Base-by-base conservation (phyloP, 2,797 vertebrate species). In the Gambusia yucatana region DNA sequence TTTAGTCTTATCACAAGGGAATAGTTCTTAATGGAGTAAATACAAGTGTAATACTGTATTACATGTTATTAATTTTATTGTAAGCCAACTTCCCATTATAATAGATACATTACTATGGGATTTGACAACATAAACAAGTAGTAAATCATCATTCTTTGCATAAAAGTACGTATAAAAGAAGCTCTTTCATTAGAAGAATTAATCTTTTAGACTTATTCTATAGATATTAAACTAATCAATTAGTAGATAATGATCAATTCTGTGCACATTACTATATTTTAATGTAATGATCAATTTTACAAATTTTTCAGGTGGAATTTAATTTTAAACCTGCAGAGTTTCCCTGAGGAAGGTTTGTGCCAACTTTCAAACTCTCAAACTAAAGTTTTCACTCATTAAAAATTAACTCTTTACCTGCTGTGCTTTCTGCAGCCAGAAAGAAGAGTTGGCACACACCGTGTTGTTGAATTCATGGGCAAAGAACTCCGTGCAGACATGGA, bases 401-500 rank as follows among this genome's bases (percentile, higher is more conserved):
- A 77, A 20, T 39, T 3, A 0, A 44, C 71, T 5, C 76, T 44
- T 89, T 87, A 96, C 96, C 96, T 96, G 95, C 52, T 95, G 95
- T 55, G 94, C 94, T 88, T 85, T 94, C 77, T 96, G 95, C 77
- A 95, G 90, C 93, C 96, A 96, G 89, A 97, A 96, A 36, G 97
- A 96, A 39, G 96, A 90, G 90, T 97, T 97, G 94, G 95, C 93
- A 91, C 97, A 98, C 79, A 97, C 94, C 0, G 95, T 97, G 84
- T 95, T 96, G 91, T 97, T 96, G 93, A 98, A 98, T 83, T 97
- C 96, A 10, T 94, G 93, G 4, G 96, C 95, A 78, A 97, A 97
- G 84, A 93, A 97, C 92, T 97, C 96, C 1, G 95, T 96, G 94
- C 97, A 98, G 73, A 97, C 95, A 57, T 96, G 95, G 46, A 97